Conservation (phyloP, 2,888 invertebrate genomes). For the Oscheius myriophilus region DNA sequence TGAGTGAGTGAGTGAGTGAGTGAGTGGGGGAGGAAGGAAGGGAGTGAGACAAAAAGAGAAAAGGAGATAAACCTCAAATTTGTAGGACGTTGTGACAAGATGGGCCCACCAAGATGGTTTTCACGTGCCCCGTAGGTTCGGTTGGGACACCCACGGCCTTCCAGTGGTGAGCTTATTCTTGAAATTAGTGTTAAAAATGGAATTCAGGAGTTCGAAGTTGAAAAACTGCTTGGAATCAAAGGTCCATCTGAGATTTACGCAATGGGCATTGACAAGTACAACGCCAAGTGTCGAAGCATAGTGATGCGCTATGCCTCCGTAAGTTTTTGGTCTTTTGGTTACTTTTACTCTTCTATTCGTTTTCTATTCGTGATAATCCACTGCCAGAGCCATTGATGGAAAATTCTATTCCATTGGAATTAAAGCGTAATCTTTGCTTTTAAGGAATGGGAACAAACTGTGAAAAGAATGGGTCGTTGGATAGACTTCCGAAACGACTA, state of each 20-base stretch:
- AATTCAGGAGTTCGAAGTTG: constrained; percentile 78
- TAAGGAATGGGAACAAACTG: constrained; percentile 75
- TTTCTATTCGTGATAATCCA: no score
- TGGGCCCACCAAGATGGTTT: constrained; percentile 92
- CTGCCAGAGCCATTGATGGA: no score
- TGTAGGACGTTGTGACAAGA: constrained; percentile 87
- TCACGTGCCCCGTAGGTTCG: constrained; percentile 87
- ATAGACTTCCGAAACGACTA: constrained; percentile 99
- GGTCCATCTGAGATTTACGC: constrained; percentile 94
- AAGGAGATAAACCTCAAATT: background rate
- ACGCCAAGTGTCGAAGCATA: constrained; percentile 93
- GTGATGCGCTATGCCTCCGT: constrained; percentile 93
- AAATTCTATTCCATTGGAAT: no score
- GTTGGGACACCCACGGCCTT: constrained; percentile 98
- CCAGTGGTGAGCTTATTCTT: constrained; percentile 79
- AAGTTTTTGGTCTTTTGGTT: background rate
- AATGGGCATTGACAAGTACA: constrained; percentile 95
- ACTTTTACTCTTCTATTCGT: no score
- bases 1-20: no score
- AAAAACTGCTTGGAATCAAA: constrained; percentile 82
- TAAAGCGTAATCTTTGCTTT: background rate
- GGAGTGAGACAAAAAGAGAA: no score
- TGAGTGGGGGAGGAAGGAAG: no score
- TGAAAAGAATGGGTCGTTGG: constrained; percentile 92
- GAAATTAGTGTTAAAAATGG: background rate